These are phyloP conservation scores for Drosophila arizonae DNA, from an alignment of 1,140 invertebrate genomes.

Conservation along the genomic window DNA sequence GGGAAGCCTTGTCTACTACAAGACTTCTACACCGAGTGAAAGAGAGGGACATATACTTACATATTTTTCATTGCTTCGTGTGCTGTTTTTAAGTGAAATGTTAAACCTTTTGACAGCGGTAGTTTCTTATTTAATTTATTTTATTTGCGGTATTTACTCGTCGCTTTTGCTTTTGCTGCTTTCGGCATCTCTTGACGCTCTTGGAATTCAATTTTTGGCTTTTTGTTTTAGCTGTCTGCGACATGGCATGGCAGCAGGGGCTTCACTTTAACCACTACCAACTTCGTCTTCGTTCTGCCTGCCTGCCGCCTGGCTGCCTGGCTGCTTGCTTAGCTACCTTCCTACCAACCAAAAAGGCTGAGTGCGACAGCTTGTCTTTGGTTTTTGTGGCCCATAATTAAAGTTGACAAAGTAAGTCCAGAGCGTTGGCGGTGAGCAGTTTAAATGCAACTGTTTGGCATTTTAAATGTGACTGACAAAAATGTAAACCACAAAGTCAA, in stretches of 20 bases:
- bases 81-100: conserved; percentile 78
- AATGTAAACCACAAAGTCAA: conserved; percentile 12
- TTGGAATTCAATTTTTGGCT: conserved; percentile 73
- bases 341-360: neutral
- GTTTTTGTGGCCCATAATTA: conserved; percentile 70
- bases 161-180: conserved; percentile 30
- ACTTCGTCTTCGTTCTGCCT: neutral
- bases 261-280: conserved; percentile 35
- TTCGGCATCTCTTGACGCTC: conserved; percentile 39
- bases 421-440: conserved; percentile 35
- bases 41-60: conserved; percentile 37
- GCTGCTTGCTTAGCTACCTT: too few species aligned
- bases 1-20: conserved; percentile 25
- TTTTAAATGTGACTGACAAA: conserved; percentile 28
- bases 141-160: conserved; percentile 78
- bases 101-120: conserved; percentile 81
- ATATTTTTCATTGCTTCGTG: conserved; percentile 43
- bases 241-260: conserved; percentile 50
- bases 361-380: conserved; percentile 11
- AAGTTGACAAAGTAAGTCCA: conserved; percentile 65
- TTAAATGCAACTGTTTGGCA: conserved; percentile 43
- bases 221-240: conserved; percentile 70
- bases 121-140: conserved; percentile 82
- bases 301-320: too few species aligned
- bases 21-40: neutral